Evolutionary conservation across 2,797 vertebrate genomes (phyloP), one percentile per base, ranked within the genome.

Genomic region (Silurus aristotelis): DNA sequence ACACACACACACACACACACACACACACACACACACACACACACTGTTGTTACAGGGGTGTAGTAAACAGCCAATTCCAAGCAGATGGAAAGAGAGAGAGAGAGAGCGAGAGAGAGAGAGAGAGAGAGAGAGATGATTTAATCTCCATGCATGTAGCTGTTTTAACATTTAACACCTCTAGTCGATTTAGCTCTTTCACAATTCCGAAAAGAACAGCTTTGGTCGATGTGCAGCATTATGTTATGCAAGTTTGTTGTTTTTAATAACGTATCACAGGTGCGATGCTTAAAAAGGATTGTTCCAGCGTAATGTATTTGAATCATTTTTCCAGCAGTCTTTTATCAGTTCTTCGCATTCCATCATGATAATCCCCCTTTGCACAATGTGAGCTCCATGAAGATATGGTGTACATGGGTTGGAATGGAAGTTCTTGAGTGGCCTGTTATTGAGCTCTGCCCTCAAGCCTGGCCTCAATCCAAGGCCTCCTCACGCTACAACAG

Each of bases 51-150:
- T 87, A 46, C 72, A 66, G 71, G 71, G 61, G 31, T 80, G 61
- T 43, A 77, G 61, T 89, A 83, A 87, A 83, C 68, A 83, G 66
- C 22, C 52, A 60, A 67, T 82, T 82, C 31, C 58, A 64, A 87
- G 68, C 79, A 77, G 70, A 75, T 86, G 67, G 48, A 67, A 31
- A 70, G 52, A 52, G 71, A 43, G 48, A 38, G 17, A 75, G 60
- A 61, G 48, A 75, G 71, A n/a, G n/a, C n/a, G 48, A 38, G 17
- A 75, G 60, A 61, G 48, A 75, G 71, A 70, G 52, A 52, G 71
- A 43, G 48, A 38, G 17, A 75, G 60, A 61, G 48, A 75, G 71
- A 60, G 78, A 52, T 20, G 72, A 31, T 82, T 82, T 48, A 68
- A 82, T 68, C 25, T 77, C n/a, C 20, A 27, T 56, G 60, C 68